Evolutionary conservation across 1,140 invertebrate genomes (phyloP), one percentile per base, ranked within the genome.

Genomic region (Aphidius gifuensis): DNA sequence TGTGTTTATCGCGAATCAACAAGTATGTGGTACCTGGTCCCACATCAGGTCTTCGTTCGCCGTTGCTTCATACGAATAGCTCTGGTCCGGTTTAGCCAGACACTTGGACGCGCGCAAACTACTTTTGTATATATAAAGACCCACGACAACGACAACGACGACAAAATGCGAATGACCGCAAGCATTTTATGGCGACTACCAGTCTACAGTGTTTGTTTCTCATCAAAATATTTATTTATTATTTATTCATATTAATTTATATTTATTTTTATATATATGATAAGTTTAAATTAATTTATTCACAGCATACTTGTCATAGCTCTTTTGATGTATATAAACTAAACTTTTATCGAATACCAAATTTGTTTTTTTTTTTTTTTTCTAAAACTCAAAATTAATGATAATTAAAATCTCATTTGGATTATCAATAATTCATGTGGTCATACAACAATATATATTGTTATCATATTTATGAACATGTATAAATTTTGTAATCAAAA

Each of bases 171-270:
- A 65, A 57, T 64, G 66, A 64, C 64, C 65, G 59, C 64, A 61
- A 71, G 61, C 70, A 53, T 62, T 47, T 64, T 46, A 64, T 66
- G 73, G 73, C 73, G 73, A 74, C 73, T 67, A 62, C 60, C 69
- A 70, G 73, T 75, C 72, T 74, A 69, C 65, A 58, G 38, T 61
- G 16, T 51, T 48, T 21, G 9, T 44, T 44, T 61, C 32, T 9
- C 11, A 23, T 46, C 43, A 61, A 38, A 9, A 53, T 23, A 53
- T 53, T 53, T 51, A 32, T 32, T 11, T 32, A 60, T 32, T 53
- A 53, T 39, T 53, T 9, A 11, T 9, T 40, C 38, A 38, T 39
- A 53, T 53, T 44, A 5, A 9, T 53, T 53, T n/a, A 32, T 32
- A 32, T 32, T 32, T 32, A 32, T 32, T 32, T 32, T 4, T 32